Base-by-base conservation (phyloP, 2,888 invertebrate species). In the Drosophila parthenogenetica region DNA sequence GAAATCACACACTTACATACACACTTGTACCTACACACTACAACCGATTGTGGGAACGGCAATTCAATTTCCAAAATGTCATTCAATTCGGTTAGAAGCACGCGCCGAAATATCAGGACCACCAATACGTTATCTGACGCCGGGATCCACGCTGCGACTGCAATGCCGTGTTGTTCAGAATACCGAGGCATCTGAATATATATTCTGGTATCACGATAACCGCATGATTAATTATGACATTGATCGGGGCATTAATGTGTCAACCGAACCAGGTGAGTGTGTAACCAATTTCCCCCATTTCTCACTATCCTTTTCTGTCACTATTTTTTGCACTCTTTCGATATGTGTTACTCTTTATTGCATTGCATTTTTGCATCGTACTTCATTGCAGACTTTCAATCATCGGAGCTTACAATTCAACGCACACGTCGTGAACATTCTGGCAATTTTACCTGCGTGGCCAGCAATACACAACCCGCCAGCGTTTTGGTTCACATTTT, bases 171-270 rank as follows among this genome's bases (percentile, higher is more conserved):
- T 97, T 29, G 94, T 96, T 42, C 96, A 96, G 89, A 96, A 97
- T 59, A 97, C 97, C 0, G 97, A 97, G 90, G 95, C 95, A 35
- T 97, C 97, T 5, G 95, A 96, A 54, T 97, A 96, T 91, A 95
- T 97, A 55, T 96, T 96, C 92, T 96, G 96, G 96, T 97, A 96
- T 91, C 96, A 97, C 93, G 97, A 97, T 93, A 96, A 96, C 90
- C 95, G 97, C 78, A 97, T 97, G 97, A 97, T 97, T 91, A 97
- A 97, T 94, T 97, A 97, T 92, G 97, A 97, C 93, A 94, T 94
- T 45, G 97, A 97, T 90, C 94, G 96, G 68, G 97, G 97, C 61
- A 95, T 97, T 90, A 97, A 97, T 92, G 97, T 97, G 59, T 97
- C 96, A 67, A 96, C 96, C 5, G 96, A 97, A 39, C 93, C 94